A percentile compares a stretch with the other conserved stretches of the same genome.
Evolutionary conservation across 2,113 vertebrate species (phyloP).

Genomic region (Pteruthius melanotis): DNA sequence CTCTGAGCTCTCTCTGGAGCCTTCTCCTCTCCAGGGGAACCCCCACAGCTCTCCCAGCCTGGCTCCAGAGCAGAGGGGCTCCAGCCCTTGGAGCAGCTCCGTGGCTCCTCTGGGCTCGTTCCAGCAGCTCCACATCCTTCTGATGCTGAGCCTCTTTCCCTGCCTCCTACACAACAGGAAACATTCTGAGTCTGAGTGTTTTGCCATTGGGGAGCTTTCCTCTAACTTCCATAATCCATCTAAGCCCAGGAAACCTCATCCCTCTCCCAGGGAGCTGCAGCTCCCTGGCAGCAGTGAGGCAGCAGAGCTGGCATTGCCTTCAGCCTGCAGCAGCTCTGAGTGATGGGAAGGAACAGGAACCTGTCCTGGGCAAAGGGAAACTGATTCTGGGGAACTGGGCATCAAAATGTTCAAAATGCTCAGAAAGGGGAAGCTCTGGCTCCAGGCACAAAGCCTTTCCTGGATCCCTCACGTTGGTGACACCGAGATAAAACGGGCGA

Average conservation of each 20-base stretch:
- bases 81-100: accelerated
- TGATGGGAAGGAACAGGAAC: background rate
- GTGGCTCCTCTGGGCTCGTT: accelerated
- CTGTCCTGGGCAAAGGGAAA: background rate
- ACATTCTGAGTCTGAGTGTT: background rate
- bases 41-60: background rate
- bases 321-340: background rate
- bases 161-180: background rate
- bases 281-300: background rate
- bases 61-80: background rate
- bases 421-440: background rate
- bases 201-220: background rate
- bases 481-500: background rate
- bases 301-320: background rate
- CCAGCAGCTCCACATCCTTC: background rate
- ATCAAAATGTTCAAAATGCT: background rate
- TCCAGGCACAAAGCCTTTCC: background rate
- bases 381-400: background rate
- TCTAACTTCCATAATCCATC: background rate
- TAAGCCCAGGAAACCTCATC: background rate
- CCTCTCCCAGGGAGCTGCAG: background rate
- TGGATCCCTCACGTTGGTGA: background rate
- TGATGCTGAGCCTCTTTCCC: background rate
- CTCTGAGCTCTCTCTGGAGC: background rate
- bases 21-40: background rate